These are phyloP conservation scores for Chloebia gouldiae DNA, from an alignment of 2,113 vertebrate genomes.

Conservation along the genomic window DNA sequence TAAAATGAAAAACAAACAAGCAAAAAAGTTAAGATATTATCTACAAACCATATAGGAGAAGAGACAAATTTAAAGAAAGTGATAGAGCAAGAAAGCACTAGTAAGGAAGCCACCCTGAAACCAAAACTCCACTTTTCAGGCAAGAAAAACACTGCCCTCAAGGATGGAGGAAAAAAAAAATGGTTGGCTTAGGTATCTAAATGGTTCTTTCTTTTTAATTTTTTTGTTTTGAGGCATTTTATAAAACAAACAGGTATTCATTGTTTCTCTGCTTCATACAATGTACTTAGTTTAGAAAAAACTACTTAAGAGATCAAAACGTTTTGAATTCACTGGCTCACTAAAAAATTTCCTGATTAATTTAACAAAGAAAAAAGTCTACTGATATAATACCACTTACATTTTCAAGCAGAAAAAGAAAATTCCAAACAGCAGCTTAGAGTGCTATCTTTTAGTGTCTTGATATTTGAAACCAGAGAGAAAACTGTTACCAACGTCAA, in stretches of 20 bases:
- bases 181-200: neutral
- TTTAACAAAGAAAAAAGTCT: neutral
- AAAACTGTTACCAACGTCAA: neutral
- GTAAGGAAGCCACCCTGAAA: neutral
- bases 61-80: neutral
- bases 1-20: neutral
- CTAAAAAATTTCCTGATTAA: neutral
- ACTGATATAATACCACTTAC: neutral
- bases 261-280: neutral
- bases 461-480: neutral
- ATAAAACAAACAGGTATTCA: neutral
- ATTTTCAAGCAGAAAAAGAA: neutral
- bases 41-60: rapidly evolving
- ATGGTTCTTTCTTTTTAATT: rapidly evolving
- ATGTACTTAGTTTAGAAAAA: neutral
- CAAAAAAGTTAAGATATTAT: neutral
- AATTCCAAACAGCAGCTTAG: neutral
- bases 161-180: neutral
- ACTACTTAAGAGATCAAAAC: neutral
- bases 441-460: neutral
- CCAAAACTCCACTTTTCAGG: neutral
- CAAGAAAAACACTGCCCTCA: neutral
- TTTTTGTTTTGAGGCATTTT: neutral
- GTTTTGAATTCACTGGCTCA: neutral
- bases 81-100: neutral